Percentiles rank a stretch among this genome's conserved stretches.
These are phyloP conservation scores for Teleopsis dalmanni DNA, from an alignment of 1,140 invertebrate genomes.

Conservation along the genomic window DNA sequence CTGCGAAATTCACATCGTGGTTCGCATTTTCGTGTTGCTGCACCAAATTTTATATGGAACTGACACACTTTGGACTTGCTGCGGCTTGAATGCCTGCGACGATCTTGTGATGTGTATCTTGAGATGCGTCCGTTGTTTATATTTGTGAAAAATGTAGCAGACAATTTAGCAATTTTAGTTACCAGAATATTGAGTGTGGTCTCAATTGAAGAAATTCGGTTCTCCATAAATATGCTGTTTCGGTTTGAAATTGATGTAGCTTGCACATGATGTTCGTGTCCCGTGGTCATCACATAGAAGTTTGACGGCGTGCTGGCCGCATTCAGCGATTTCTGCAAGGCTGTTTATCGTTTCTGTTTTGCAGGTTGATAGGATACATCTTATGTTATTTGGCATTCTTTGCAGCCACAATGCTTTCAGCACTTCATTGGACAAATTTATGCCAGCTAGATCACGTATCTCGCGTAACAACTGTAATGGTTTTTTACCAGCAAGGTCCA, in stretches of 20 bases:
- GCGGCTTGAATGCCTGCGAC: too few species aligned
- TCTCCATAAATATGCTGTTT: too few species aligned
- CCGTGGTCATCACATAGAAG: too few species aligned
- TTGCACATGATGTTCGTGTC: too few species aligned
- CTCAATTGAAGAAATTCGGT: too few species aligned
- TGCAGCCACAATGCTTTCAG: background rate
- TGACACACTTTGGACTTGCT: slow-evolving; percentile 1
- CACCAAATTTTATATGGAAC: background rate
- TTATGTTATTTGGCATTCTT: slow-evolving; percentile 4
- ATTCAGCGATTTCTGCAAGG: slow-evolving; percentile 27
- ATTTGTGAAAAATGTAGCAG: too few species aligned
- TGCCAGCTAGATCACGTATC: background rate
- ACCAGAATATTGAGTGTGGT: too few species aligned
- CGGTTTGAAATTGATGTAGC: too few species aligned
- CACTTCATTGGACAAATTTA: background rate
- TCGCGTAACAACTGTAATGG: background rate
- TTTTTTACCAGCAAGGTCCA: background rate
- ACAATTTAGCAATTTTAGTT: too few species aligned
- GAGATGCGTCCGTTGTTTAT: too few species aligned
- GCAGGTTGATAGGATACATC: slow-evolving; percentile 23
- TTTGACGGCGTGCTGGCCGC: too few species aligned
- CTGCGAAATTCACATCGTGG: background rate
- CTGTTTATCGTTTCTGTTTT: slow-evolving; percentile 22
- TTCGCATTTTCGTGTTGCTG: background rate
- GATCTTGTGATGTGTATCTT: too few species aligned